These are phyloP conservation scores for Leptarthrus brevirostris DNA, from an alignment of 2,888 invertebrate genomes.

Conservation along the genomic window DNA sequence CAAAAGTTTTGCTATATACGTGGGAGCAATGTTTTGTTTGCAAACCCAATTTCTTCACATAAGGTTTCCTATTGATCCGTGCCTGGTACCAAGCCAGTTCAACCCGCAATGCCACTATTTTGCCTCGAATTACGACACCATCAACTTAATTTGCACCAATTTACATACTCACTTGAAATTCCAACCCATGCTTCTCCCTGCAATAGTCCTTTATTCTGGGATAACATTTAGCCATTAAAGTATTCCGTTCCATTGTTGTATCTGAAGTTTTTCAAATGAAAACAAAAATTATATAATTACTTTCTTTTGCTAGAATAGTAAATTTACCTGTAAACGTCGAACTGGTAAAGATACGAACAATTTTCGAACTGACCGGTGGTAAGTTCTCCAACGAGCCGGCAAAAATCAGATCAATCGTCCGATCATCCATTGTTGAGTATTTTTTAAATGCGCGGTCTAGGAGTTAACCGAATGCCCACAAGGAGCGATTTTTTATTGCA, in stretches of 20 bases:
- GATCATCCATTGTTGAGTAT: slow-evolving; percentile 95
- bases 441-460: not conserved
- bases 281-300: not conserved
- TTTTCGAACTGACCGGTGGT: slow-evolving; percentile 96
- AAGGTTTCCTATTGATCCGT: not conserved
- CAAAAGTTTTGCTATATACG: no score
- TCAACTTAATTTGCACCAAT: not conserved
- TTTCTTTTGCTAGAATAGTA: not conserved
- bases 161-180: slow-evolving; percentile 84
- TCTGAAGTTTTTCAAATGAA: slow-evolving; percentile 71
- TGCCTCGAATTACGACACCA: not conserved
- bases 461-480: not conserved
- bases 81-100: not conserved
- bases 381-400: slow-evolving; percentile 86
- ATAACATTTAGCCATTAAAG: slow-evolving; percentile 97
- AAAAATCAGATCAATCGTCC: slow-evolving; percentile 90
- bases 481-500: not conserved
- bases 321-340: slow-evolving; percentile 94
- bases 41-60: slow-evolving; percentile 5
- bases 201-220: slow-evolving; percentile 97
- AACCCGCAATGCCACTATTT: not conserved
- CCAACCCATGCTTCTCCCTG: slow-evolving; percentile 94
- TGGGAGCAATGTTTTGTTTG: not conserved
- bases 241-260: slow-evolving; percentile 96
- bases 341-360: slow-evolving; percentile 97